A percentile compares a stretch with the other conserved stretches of the same genome.
These are phyloP conservation scores for Trichosurus vulpecula DNA, from an alignment of 2,797 vertebrate species.

Conservation along the genomic window DNA sequence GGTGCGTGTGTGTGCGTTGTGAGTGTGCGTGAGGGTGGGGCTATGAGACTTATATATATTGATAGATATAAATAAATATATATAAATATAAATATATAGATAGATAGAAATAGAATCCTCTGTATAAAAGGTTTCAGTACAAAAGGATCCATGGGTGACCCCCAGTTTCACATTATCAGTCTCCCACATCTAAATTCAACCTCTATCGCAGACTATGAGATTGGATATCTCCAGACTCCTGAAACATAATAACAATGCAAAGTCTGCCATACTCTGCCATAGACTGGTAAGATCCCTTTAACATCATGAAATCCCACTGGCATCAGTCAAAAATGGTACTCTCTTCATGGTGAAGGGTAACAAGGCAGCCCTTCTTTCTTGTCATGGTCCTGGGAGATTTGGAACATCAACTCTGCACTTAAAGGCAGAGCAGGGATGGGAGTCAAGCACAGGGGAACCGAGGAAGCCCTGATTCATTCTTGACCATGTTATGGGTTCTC, in stretches of 20 bases:
- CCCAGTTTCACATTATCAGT: constrained; percentile 84
- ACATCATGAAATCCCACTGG: neutral
- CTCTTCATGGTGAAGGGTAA: neutral
- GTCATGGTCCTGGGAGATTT: neutral
- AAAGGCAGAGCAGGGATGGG: neutral
- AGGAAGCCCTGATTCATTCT: neutral
- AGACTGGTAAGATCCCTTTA: neutral
- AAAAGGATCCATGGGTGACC: constrained; percentile 93
- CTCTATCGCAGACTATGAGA: constrained; percentile 53
- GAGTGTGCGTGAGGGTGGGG: constrained; percentile 64
- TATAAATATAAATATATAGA: constrained; percentile 85
- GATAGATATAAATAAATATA: constrained; percentile 83
- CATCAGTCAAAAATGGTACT: neutral
- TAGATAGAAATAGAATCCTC: constrained; percentile 85
- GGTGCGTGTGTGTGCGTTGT: constrained; percentile 67
- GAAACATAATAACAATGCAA: neutral
- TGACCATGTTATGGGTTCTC: neutral
- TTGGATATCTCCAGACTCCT: constrained; percentile 14
- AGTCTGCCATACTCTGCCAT: neutral
- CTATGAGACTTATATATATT: constrained; percentile 60
- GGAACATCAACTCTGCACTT: neutral
- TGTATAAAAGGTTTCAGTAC: constrained; percentile 91
- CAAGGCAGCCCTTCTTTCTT: neutral
- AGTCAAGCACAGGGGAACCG: neutral
- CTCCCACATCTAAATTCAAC: constrained; percentile 67